Conservation (phyloP, 2,797 vertebrate species). For the Siniperca scherzeri region DNA sequence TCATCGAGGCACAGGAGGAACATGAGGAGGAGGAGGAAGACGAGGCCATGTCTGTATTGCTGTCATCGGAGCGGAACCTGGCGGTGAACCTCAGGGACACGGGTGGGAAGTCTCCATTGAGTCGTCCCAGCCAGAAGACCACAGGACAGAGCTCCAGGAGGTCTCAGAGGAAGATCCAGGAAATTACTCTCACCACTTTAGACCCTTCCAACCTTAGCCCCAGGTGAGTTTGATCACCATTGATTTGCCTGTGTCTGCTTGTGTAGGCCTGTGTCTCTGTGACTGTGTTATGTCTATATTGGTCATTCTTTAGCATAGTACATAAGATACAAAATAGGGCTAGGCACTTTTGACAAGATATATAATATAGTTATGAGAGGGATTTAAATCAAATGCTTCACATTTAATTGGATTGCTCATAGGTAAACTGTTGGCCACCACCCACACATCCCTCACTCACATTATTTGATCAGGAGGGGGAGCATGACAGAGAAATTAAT, state of each 20-base stretch:
- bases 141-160: conserved; percentile 43
- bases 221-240: conserved; percentile 80
- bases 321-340: conserved; percentile 3
- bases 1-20: conserved; percentile 68
- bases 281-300: conserved; percentile 18
- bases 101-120: conserved; percentile 58
- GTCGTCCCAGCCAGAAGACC: conserved; percentile 49
- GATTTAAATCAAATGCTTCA: background rate
- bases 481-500: background rate
- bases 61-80: conserved; percentile 53
- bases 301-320: background rate
- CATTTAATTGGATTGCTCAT: background rate
- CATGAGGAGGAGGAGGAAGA: conserved; percentile 70
- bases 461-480: background rate
- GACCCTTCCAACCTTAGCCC: conserved; percentile 92
- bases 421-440: background rate
- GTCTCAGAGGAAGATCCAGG: conserved; percentile 82
- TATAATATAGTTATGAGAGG: background rate
- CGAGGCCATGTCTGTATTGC: conserved; percentile 43
- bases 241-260: conserved; percentile 25
- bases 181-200: conserved; percentile 83
- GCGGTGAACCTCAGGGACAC: conserved; percentile 57
- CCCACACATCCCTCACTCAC: background rate
- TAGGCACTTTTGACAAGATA: background rate
- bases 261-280: conserved; percentile 20